Evolutionary conservation across 2,797 vertebrate genomes (phyloP), one percentile per base, ranked within the genome.

Genomic region (Epinephelus malabaricus): DNA sequence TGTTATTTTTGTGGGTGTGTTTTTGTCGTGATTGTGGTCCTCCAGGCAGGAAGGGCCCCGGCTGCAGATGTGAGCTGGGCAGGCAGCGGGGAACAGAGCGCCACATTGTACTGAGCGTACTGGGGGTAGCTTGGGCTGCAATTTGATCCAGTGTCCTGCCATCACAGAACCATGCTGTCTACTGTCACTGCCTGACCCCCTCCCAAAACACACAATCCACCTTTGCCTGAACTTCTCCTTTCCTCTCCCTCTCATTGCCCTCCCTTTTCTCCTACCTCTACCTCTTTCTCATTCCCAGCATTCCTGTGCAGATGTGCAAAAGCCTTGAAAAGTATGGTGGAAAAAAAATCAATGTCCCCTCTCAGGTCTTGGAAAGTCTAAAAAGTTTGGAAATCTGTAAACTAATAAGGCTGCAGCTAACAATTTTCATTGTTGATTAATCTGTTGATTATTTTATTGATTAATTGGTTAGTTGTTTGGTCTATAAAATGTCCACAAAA

Each of bases 61-160:
- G 82, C 86, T 90, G 87, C 89, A 91, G 89, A 88, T 88, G 90
- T 89, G 82, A 88, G 84, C 73, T 0, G 75, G 71, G 72, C 78
- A 61, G 86, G 74, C 83, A 66, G 86, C 55, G 0, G 47, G 80
- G 85, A 92, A 95, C 94, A 94, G 91, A 94, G 92, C 71, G 58
- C 15, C 85, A 89, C 93, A 94, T 95, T 95, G 95, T 96, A 76
- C 87, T 81, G 86, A 87, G 76, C 30, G 27, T 67, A 56, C 87
- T 86, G 87, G 86, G 86, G 81, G 73, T 43, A 79, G 86, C 85
- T 84, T 30, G 23, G 72, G 62, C 80, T 92, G 93, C 87, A 94
- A 95, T 85, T 81, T 69, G 94, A 96, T 94, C 92, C 87, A 88
- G 84, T 76, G 82, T 86, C 90, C 89, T 88, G 77, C 88, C 89